These are phyloP conservation scores for Balaenoptera acutorostrata DNA, from an alignment of 2,113 vertebrate genomes.

Conservation along the genomic window DNA sequence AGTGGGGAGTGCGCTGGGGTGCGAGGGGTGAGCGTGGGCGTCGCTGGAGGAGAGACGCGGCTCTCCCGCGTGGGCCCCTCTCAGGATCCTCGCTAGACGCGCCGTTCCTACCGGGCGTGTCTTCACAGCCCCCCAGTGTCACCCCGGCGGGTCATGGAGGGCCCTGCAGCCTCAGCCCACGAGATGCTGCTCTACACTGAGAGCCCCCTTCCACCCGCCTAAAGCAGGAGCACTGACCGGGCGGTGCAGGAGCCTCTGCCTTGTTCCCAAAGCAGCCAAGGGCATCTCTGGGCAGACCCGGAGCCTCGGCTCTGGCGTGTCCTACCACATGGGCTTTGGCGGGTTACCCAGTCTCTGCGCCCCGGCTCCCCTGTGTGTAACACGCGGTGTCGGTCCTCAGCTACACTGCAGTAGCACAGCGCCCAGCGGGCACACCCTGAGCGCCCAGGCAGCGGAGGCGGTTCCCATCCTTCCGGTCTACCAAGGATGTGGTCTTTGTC, in stretches of 20 bases:
- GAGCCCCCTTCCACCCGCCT: background rate
- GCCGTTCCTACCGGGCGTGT: fast-evolving
- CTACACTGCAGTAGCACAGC: fast-evolving
- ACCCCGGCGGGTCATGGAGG: fast-evolving
- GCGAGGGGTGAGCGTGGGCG: background rate
- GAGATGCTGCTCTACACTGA: fast-evolving
- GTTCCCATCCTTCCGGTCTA: fast-evolving
- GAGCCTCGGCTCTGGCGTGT: background rate
- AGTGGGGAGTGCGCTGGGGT: no score
- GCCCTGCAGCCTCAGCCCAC: fast-evolving
- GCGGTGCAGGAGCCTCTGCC: fast-evolving
- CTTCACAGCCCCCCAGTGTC: background rate
- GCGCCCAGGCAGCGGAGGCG: fast-evolving
- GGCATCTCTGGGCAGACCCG: background rate
- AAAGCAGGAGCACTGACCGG: fast-evolving
- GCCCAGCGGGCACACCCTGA: fast-evolving
- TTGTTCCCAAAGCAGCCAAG: background rate
- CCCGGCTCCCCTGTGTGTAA: background rate
- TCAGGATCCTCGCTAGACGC: background rate
- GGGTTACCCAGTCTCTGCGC: fast-evolving
- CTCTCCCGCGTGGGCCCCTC: background rate
- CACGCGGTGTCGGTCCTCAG: fast-evolving
- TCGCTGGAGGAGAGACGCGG: background rate
- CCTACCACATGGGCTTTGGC: background rate
- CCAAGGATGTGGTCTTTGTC: fast-evolving